These are phyloP conservation scores for Lepidurus couesii DNA, from an alignment of 1,140 invertebrate genomes.

Conservation along the genomic window DNA sequence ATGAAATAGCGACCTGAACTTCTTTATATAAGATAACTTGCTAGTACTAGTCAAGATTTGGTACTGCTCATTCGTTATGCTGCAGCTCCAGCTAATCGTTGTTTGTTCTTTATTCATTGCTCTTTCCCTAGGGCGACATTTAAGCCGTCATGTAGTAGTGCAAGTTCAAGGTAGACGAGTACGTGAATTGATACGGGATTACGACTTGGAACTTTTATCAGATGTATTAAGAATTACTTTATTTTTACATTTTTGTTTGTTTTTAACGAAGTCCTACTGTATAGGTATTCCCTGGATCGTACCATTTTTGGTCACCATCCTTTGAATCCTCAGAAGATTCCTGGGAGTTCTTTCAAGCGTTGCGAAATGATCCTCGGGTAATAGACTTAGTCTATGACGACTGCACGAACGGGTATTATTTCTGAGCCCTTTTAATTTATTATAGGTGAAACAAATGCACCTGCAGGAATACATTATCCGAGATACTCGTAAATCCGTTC, in stretches of 20 bases:
- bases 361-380: constrained; percentile 29
- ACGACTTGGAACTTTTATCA: constrained; percentile 1
- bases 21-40: background rate
- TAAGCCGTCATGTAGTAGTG: constrained; percentile 12
- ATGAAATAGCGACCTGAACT: background rate
- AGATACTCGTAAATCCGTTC: background rate
- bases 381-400: background rate
- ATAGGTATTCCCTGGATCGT: constrained; percentile 29
- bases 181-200: constrained; percentile 24
- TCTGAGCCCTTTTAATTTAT: background rate
- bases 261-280: background rate
- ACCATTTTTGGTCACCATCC: constrained; percentile 25
- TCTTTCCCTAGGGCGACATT: background rate
- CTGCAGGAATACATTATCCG: background rate
- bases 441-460: background rate
- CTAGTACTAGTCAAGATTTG: background rate
- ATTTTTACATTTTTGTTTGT: background rate
- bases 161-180: background rate
- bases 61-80: background rate
- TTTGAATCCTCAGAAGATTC: background rate
- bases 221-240: background rate
- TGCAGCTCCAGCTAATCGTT: background rate
- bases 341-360: background rate
- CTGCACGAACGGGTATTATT: background rate
- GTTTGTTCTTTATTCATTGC: background rate